phyloP scores from a whole-genome alignment of 2,888 invertebrate species.

The Sinhomidia bicolor region DNA sequence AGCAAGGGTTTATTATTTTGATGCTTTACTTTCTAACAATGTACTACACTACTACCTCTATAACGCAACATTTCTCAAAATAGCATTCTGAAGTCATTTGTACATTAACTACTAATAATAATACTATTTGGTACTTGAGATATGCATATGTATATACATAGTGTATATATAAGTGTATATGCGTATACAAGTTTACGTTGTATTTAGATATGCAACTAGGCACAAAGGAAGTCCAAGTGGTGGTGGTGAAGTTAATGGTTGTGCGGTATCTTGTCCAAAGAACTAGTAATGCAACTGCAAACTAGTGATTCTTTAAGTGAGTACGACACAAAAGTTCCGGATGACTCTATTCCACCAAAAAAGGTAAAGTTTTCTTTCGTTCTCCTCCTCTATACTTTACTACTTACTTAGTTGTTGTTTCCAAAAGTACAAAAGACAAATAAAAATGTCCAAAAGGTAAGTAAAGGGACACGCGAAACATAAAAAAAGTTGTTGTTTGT shows the following conservation, averaged over 20 bases:
- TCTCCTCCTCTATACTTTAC: too few species aligned
- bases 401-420: too few species aligned
- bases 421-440: slow-evolving; percentile 22
- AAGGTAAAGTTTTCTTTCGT: slow-evolving; percentile 19
- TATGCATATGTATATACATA: neutral
- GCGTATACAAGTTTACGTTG: neutral
- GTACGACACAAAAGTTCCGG: neutral
- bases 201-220: neutral
- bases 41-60: neutral
- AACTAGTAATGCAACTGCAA: neutral
- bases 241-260: slow-evolving; percentile 40
- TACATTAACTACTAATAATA: neutral
- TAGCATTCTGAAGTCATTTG: neutral
- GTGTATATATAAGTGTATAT: neutral
- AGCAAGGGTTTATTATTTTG: slow-evolving; percentile 1
- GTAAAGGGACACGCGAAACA: slow-evolving; percentile 36
- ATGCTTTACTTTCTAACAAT: slow-evolving; percentile 14
- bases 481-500: slow-evolving; percentile 48
- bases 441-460: slow-evolving; percentile 58
- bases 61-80: too few species aligned
- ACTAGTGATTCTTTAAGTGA: neutral
- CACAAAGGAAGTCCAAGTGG: neutral
- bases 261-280: neutral
- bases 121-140: neutral
- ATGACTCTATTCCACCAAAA: slow-evolving; percentile 30